phyloP scores from a whole-genome alignment of 1,140 invertebrate species.

The Pseudomyrmex dendroicus region DNA sequence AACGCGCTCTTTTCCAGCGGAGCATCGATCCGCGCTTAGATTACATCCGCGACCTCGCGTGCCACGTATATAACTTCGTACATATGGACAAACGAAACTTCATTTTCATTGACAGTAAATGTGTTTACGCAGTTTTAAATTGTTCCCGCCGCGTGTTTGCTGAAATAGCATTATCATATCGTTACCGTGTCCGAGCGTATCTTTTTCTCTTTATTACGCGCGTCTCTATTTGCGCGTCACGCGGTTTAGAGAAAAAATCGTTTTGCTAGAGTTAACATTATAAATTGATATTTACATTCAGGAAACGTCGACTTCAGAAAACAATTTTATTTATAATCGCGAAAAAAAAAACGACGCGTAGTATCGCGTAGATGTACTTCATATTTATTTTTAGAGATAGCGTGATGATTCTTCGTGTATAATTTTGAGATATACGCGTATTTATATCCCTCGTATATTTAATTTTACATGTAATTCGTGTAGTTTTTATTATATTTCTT shows the following conservation, averaged over 20 bases:
- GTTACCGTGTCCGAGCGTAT: neutral
- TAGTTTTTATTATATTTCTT: neutral
- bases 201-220: conserved; percentile 21
- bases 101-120: conserved; percentile 24
- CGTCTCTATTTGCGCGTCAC: neutral
- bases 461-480: neutral
- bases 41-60: conserved; percentile 69
- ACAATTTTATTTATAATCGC: neutral
- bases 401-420: neutral
- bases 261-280: neutral
- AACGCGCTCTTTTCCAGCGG: conserved; percentile 62
- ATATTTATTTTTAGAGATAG: neutral
- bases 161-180: conserved; percentile 41
- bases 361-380: neutral
- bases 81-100: conserved; percentile 1
- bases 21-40: conserved; percentile 69
- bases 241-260: neutral
- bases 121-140: conserved; percentile 44
- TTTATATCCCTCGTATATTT: neutral
- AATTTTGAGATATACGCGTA: neutral
- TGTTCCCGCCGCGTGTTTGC: conserved; percentile 4
- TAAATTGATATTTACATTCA: no score
- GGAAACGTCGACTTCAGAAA: neutral
- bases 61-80: conserved; percentile 44
- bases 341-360: neutral